Conservation (phyloP, 2,888 invertebrate genomes). For the Agonopterix subpropinquella region DNA sequence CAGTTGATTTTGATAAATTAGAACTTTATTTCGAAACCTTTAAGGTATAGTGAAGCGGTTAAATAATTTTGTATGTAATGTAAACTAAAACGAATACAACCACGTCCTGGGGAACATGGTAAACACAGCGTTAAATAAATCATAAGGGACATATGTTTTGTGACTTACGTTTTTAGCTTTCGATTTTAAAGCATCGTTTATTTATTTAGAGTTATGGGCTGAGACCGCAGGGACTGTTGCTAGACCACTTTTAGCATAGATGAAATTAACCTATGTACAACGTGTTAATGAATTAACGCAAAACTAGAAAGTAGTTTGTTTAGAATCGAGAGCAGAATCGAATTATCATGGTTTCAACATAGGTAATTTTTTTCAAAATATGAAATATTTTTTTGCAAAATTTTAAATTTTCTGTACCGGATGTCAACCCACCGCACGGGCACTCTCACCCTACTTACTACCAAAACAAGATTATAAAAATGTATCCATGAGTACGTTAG, state of each 20-base stretch:
- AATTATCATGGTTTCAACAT: too few species aligned
- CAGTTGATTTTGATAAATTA: background rate
- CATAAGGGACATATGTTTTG: conserved; percentile 53
- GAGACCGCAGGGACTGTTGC: background rate
- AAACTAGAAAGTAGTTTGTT: too few species aligned
- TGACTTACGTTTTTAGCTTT: conserved; percentile 46
- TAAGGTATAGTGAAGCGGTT: conserved; percentile 1
- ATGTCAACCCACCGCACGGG: too few species aligned
- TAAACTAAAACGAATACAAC: conserved; percentile 50
- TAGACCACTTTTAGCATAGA: background rate
- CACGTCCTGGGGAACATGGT: conserved; percentile 51
- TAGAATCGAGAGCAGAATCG: too few species aligned
- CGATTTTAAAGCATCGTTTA: conserved; percentile 20
- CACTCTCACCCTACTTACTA: too few species aligned
- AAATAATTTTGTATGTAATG: conserved; percentile 28
- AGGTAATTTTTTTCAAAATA: too few species aligned
- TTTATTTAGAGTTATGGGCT: background rate
- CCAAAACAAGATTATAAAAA: too few species aligned
- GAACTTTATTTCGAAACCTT: background rate
- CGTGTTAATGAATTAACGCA: too few species aligned
- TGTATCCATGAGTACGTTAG: too few species aligned
- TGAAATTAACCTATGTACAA: too few species aligned
- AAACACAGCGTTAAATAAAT: conserved; percentile 68
- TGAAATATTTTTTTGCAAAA: too few species aligned
- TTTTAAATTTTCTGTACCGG: too few species aligned